Evolutionary conservation across 2,888 invertebrate genomes (phyloP).

Genomic region (Idaea biselata): DNA sequence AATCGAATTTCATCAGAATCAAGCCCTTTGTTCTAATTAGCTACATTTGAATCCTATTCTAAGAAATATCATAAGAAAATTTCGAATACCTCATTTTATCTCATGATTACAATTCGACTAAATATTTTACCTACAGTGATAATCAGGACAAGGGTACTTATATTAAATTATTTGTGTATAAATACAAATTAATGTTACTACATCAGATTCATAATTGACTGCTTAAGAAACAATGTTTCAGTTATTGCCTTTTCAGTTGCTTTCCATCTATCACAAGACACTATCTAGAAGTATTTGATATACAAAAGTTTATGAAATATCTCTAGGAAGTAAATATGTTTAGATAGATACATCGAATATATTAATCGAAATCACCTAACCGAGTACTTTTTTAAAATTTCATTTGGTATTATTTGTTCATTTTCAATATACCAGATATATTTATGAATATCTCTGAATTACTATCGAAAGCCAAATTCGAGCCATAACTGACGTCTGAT

Average conservation of each 20-base stretch:
- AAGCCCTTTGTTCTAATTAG: background rate
- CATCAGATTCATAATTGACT: slow-evolving; percentile 43
- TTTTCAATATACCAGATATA: background rate
- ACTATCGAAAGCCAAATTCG: background rate
- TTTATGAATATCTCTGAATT: background rate
- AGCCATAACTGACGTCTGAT: background rate
- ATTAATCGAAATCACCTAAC: background rate
- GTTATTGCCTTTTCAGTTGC: slow-evolving; percentile 29
- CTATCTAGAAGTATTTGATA: background rate
- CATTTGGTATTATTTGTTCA: background rate
- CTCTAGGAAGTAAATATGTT: background rate
- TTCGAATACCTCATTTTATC: slow-evolving; percentile 15
- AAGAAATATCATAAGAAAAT: slow-evolving; percentile 14
- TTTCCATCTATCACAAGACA: background rate
- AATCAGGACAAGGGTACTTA: slow-evolving; percentile 14
- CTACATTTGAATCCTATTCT: background rate
- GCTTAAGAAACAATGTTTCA: slow-evolving; percentile 32
- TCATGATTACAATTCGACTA: slow-evolving; percentile 8
- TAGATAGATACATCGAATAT: background rate
- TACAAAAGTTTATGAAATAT: background rate
- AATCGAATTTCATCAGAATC: background rate
- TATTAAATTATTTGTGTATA: slow-evolving; percentile 25
- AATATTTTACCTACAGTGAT: slow-evolving; percentile 1
- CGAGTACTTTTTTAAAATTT: background rate
- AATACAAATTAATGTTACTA: slow-evolving; percentile 30